These are phyloP conservation scores for Enoplosus armatus DNA, from an alignment of 2,797 vertebrate genomes.

Conservation along the genomic window DNA sequence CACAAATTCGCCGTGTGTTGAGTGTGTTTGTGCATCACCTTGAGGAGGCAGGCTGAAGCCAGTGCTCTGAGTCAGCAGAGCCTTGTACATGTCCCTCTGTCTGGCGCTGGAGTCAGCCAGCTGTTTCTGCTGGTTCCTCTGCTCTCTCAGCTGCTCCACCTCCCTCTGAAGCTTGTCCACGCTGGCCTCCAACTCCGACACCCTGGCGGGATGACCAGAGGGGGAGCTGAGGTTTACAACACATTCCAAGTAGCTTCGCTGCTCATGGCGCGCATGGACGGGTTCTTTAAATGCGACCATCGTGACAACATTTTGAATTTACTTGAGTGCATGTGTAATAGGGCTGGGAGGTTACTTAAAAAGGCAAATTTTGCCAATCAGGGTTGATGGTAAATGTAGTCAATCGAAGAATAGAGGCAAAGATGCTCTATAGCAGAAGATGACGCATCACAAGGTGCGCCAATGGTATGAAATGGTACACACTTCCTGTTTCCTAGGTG, in stretches of 20 bases:
- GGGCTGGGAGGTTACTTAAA: not conserved
- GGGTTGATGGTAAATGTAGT: too few species aligned
- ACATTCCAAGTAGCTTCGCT: not conserved
- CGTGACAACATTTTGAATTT: too few species aligned
- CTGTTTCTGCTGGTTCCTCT: conserved; percentile 92
- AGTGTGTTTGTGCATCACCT: too few species aligned
- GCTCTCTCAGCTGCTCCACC: conserved; percentile 89
- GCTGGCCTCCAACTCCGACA: conserved; percentile 85
- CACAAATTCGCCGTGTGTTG: too few species aligned
- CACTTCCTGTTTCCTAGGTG: too few species aligned
- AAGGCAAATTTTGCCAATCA: too few species aligned
- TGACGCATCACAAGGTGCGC: too few species aligned
- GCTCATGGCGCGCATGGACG: not conserved
- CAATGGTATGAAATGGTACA: too few species aligned
- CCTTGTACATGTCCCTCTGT: conserved; percentile 97
- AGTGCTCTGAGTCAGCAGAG: conserved; percentile 92
- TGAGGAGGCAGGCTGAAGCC: conserved; percentile 91
- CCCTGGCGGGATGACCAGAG: conserved; percentile 62
- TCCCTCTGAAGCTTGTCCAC: conserved; percentile 88
- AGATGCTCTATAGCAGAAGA: too few species aligned
- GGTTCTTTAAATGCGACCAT: too few species aligned
- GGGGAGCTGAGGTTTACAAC: not conserved
- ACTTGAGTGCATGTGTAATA: not conserved
- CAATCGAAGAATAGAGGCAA: too few species aligned
- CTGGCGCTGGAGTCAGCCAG: conserved; percentile 93